A percentile compares a stretch with the other conserved stretches of the same genome.
These are phyloP conservation scores for Megaleporinus macrocephalus DNA, from an alignment of 2,113 vertebrate genomes.

Conservation along the genomic window DNA sequence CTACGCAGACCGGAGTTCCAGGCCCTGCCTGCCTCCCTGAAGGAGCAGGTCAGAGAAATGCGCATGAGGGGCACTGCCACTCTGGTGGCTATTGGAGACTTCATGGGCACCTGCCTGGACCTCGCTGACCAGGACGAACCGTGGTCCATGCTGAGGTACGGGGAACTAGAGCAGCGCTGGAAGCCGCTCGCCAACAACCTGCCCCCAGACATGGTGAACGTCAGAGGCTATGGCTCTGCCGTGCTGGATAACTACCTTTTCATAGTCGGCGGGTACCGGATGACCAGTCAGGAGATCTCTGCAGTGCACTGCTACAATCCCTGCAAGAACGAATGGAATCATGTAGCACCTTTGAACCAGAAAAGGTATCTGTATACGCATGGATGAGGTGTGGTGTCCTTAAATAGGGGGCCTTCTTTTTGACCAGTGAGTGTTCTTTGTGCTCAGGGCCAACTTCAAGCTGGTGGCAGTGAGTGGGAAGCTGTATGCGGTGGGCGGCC, in stretches of 20 bases:
- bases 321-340: constrained; percentile 89
- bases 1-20: constrained; percentile 81
- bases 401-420: background rate
- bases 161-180: constrained; percentile 86
- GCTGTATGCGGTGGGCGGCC: constrained; percentile 93
- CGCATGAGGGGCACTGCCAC: constrained; percentile 86
- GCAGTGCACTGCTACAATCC: constrained; percentile 94
- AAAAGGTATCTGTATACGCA: constrained; percentile 82
- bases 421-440: background rate
- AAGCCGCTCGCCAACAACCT: constrained; percentile 84
- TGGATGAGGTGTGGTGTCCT: too few species aligned
- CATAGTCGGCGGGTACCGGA: constrained; percentile 89
- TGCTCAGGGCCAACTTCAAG: constrained; percentile 92
- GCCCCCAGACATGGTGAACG: constrained; percentile 86
- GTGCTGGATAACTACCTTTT: constrained; percentile 94
- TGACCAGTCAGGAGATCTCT: constrained; percentile 91
- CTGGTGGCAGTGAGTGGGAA: constrained; percentile 88
- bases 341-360: constrained; percentile 92
- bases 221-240: constrained; percentile 87
- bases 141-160: constrained; percentile 88
- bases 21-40: constrained; percentile 70
- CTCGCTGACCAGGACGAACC: constrained; percentile 78
- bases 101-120: constrained; percentile 76
- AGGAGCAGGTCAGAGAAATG: constrained; percentile 81
- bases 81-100: constrained; percentile 86